A percentile compares a stretch with the other conserved stretches of the same genome.
Conservation (phyloP, 2,113 vertebrate genomes). For the Alectura lathami region DNA sequence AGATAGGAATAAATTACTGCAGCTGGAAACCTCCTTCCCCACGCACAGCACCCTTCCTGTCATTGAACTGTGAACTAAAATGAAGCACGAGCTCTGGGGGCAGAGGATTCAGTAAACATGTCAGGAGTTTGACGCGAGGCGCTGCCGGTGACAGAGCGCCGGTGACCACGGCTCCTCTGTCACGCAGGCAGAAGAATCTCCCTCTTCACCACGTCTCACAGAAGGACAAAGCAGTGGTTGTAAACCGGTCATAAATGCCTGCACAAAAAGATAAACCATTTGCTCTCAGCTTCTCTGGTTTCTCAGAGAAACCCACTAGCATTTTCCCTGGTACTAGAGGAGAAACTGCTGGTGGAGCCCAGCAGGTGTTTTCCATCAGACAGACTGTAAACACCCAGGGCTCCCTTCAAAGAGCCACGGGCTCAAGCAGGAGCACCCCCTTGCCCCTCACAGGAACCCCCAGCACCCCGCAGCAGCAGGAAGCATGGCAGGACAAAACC, state of each 20-base stretch:
- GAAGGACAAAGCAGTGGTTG: background rate
- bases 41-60: background rate
- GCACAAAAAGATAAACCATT: background rate
- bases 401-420: accelerated
- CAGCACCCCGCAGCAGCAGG: background rate
- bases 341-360: background rate
- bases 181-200: background rate
- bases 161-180: background rate
- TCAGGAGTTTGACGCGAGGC: background rate
- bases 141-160: background rate
- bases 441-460: accelerated
- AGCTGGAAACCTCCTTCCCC: background rate
- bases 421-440: background rate
- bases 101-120: background rate
- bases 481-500: background rate
- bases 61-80: background rate
- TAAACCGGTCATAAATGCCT: accelerated
- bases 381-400: background rate
- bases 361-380: background rate
- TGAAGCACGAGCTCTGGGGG: background rate
- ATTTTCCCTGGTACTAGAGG: background rate
- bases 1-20: background rate
- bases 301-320: background rate
- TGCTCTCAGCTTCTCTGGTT: background rate
- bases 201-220: background rate